Percentiles rank a stretch among this genome's conserved stretches.
These are phyloP conservation scores for Pogonomyrmex californicus DNA, from an alignment of 1,140 invertebrate genomes.

Conservation along the genomic window DNA sequence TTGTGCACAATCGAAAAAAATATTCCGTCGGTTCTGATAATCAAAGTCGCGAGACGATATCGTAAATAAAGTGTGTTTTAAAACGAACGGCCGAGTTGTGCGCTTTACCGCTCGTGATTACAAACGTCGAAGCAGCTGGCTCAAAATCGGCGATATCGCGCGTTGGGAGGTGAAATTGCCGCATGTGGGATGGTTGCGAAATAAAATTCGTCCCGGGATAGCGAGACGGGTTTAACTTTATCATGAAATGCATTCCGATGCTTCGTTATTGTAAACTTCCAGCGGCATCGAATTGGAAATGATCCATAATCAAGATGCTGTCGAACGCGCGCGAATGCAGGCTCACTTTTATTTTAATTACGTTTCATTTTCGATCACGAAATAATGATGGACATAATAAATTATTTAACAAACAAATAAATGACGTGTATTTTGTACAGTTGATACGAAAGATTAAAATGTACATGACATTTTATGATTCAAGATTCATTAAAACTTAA, in stretches of 20 bases:
- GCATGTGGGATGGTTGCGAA: constrained; percentile 66
- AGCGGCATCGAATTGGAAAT: constrained; percentile 56
- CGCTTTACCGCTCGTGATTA: constrained; percentile 67
- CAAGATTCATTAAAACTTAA: constrained; percentile 45
- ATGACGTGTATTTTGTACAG: neutral
- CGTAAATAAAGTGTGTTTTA: constrained; percentile 71
- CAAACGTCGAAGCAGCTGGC: constrained; percentile 70
- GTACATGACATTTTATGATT: constrained; percentile 14
- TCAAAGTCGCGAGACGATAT: constrained; percentile 65
- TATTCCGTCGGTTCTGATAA: neutral
- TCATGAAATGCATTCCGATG: constrained; percentile 43
- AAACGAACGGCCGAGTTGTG: constrained; percentile 47
- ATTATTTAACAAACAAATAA: constrained; percentile 1
- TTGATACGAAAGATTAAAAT: constrained; percentile 9
- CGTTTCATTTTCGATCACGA: neutral
- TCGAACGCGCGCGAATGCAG: neutral
- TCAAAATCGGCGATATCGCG: constrained; percentile 56
- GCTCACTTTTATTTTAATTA: neutral
- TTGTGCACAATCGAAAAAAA: constrained; percentile 29
- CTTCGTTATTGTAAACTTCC: constrained; percentile 62
- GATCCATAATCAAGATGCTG: constrained; percentile 51
- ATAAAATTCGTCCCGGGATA: constrained; percentile 64
- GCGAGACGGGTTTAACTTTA: constrained; percentile 69
- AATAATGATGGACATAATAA: constrained; percentile 6
- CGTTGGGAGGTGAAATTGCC: constrained; percentile 55